Evolutionary conservation across 2,113 vertebrate species (phyloP), one percentile per base, ranked within the genome.

Genomic region (Sylvietta virens): DNA sequence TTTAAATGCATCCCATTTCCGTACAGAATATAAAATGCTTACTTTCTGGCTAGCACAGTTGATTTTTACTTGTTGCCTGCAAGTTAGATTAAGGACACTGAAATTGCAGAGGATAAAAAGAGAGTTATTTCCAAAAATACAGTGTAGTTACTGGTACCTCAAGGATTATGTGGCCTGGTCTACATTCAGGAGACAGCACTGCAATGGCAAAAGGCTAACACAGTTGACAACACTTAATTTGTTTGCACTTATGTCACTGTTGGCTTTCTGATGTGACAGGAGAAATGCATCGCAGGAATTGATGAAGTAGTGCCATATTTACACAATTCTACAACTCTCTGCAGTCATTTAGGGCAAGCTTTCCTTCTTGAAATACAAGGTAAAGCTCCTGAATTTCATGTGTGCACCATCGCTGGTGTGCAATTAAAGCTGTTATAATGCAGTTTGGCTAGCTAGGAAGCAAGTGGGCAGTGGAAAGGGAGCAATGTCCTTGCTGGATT

Each of bases 221-320:
- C 31, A 89, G 18, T 56, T 90, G 83, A 90, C 50, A 88, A 35
- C 42, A 39, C 21, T 88, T 96, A 80, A 97, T 97, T 97, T 97
- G 57, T 95, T 97, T 96, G 93, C 73, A 95, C 74, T 96, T 72
- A 53, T 83, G 70, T 95, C 65, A 92, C 81, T 5, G 4, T 82
- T 95, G 92, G 65, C 77, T 97, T 97, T 96, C 77, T 61, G 85
- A 86, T 94, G 72, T 95, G 85, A 92, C 72, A 86, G 44, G 44
- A 86, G 26, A 93, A 86, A 69, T 82, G 62, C 69, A 61, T 84
- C 0, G 24, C 20, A 71, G 65, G 64, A 95, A 83, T 66, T 92
- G 92, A 80, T 89, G 83, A 64, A 95, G 67, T 73, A 67, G 50
- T 48, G 62, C 64, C 87, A 83, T 58, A 58, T 96, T 79, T 72